Percentiles rank a stretch among this genome's conserved stretches.
These are phyloP conservation scores for Argya squamiceps DNA, from an alignment of 2,797 vertebrate species.

Conservation along the genomic window DNA sequence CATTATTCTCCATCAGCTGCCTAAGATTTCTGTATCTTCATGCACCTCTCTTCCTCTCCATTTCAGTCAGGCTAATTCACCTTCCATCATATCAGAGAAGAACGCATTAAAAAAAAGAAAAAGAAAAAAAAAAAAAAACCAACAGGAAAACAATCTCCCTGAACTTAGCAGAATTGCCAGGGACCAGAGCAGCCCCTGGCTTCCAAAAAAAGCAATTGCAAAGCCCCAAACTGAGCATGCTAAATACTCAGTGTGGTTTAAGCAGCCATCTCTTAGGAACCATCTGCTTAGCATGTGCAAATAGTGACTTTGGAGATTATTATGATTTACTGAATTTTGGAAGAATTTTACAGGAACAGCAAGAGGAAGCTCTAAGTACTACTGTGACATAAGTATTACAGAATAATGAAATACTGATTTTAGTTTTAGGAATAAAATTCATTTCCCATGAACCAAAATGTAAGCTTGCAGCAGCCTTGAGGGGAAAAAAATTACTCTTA, in stretches of 20 bases:
- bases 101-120: not conserved
- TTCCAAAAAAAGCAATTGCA: constrained; percentile 66
- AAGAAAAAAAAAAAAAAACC: not conserved
- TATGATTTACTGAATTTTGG: constrained; percentile 12
- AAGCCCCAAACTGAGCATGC: constrained; percentile 38
- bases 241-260: constrained; percentile 9
- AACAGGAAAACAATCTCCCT: not conserved
- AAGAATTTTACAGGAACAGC: constrained; percentile 22
- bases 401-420: constrained; percentile 17
- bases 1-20: not conserved
- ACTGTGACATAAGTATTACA: not conserved
- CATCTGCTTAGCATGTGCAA: constrained; percentile 54
- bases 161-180: constrained; percentile 23
- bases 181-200: constrained; percentile 66
- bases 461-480: not conserved
- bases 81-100: not conserved
- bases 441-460: not conserved
- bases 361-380: not conserved
- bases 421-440: not conserved
- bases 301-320: constrained; percentile 54
- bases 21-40: not conserved
- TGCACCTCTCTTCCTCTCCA: not conserved
- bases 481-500: not conserved
- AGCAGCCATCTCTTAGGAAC: constrained; percentile 59
- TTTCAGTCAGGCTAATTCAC: constrained; percentile 5